Evolutionary conservation across 2,888 invertebrate genomes (phyloP).

Genomic region (Amiota minor): DNA sequence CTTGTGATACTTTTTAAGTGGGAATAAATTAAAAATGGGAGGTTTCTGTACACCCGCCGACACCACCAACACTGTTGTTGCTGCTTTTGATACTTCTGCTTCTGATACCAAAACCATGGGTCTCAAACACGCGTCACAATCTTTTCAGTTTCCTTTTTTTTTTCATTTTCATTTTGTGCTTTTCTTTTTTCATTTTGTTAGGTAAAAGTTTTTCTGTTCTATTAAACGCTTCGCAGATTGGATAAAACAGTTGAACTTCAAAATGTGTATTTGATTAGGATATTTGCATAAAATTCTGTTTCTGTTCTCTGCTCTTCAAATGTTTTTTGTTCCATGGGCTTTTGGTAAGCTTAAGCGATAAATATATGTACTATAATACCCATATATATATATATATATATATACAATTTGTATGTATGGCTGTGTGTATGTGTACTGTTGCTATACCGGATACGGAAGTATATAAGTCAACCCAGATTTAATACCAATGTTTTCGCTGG

Average conservation of each 20-base stretch:
- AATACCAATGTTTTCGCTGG: conserved; percentile 46
- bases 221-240: conserved; percentile 51
- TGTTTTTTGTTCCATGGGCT: not conserved
- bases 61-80: conserved; percentile 29
- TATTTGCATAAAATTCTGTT: conserved; percentile 73
- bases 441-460: conserved; percentile 63
- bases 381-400: too few species aligned
- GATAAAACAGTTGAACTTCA: conserved; percentile 72
- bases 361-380: not conserved
- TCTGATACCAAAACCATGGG: conserved; percentile 23
- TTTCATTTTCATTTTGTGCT: conserved; percentile 11
- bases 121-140: conserved; percentile 50
- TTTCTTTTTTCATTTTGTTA: conserved; percentile 34
- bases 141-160: conserved; percentile 30
- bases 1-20: conserved; percentile 58
- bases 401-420: not conserved
- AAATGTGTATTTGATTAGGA: conserved; percentile 74
- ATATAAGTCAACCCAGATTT: conserved; percentile 70
- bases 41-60: conserved; percentile 55
- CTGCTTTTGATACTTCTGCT: conserved; percentile 31
- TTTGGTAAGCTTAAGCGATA: not conserved
- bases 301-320: conserved; percentile 35
- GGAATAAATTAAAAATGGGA: conserved; percentile 73
- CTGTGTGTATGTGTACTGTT: conserved; percentile 54
- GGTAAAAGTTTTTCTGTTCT: conserved; percentile 59